Conservation (phyloP, 2,797 vertebrate genomes). For the Erithacus rubecula region DNA sequence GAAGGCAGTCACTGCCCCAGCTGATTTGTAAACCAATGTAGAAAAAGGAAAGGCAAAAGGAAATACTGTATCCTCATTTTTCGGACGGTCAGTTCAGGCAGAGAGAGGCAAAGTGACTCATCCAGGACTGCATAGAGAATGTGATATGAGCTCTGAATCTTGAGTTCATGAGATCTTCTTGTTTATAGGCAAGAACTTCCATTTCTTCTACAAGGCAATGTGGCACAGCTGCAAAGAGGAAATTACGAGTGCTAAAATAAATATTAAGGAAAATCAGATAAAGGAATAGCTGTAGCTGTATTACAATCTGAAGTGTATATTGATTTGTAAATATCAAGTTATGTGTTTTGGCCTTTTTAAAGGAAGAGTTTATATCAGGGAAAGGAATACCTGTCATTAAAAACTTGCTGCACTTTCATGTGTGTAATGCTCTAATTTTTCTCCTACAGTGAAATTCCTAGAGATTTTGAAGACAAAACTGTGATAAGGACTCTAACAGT, state of each 20-base stretch:
- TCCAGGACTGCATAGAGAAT: background rate
- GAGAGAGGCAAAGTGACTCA: background rate
- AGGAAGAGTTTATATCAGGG: background rate
- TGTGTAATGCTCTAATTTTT: background rate
- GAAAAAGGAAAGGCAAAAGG: background rate
- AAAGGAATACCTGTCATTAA: background rate
- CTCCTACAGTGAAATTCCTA: constrained; percentile 49
- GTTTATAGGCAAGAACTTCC: constrained; percentile 1
- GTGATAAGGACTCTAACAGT: constrained; percentile 74
- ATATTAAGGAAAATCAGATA: constrained; percentile 29
- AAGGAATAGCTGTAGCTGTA: background rate
- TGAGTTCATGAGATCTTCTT: background rate
- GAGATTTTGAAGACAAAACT: constrained; percentile 60
- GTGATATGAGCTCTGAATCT: background rate
- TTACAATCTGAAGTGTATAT: constrained; percentile 12
- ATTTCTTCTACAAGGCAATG: background rate
- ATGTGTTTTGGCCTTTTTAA: background rate
- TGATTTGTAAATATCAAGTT: background rate
- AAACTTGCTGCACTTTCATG: background rate
- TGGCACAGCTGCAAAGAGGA: background rate
- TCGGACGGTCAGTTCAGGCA: background rate
- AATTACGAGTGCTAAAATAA: constrained; percentile 1
- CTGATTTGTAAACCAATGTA: background rate
- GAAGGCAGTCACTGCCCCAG: background rate
- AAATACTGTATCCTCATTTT: background rate